Conservation (phyloP, 2,888 invertebrate genomes). For the Prosapia bicincta region DNA sequence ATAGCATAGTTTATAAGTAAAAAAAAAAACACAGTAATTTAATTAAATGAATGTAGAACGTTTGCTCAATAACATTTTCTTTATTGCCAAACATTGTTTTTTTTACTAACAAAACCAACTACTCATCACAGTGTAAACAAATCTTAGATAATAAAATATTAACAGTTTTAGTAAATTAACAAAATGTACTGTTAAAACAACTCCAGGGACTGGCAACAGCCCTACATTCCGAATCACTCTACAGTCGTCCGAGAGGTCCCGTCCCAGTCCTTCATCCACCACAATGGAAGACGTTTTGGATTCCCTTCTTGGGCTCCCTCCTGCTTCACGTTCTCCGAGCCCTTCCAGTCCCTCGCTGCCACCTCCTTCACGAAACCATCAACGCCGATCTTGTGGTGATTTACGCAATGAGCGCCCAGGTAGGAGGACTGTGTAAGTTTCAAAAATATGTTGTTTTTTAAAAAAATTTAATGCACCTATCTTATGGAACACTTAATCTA, state of each 20-base stretch:
- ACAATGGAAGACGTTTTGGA: constrained; percentile 93
- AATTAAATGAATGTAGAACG: too few species aligned
- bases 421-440: constrained; percentile 78
- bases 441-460: constrained; percentile 39
- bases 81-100: too few species aligned
- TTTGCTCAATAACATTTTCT: too few species aligned
- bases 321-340: constrained; percentile 72
- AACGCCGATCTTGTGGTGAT: constrained; percentile 39
- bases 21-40: too few species aligned
- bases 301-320: constrained; percentile 83
- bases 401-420: constrained; percentile 54
- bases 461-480: not conserved
- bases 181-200: not conserved
- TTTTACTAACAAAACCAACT: too few species aligned
- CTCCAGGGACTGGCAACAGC: constrained; percentile 2
- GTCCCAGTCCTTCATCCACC: constrained; percentile 74
- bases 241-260: constrained; percentile 50
- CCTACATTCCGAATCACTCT: not conserved
- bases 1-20: too few species aligned
- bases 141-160: not conserved
- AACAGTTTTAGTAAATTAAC: not conserved
- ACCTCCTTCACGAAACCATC: constrained; percentile 40
- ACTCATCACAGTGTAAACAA: not conserved
- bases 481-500: not conserved
- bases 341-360: constrained; percentile 45